phyloP scores from a whole-genome alignment of 2,797 vertebrate genomes.

The Nasua narica region DNA sequence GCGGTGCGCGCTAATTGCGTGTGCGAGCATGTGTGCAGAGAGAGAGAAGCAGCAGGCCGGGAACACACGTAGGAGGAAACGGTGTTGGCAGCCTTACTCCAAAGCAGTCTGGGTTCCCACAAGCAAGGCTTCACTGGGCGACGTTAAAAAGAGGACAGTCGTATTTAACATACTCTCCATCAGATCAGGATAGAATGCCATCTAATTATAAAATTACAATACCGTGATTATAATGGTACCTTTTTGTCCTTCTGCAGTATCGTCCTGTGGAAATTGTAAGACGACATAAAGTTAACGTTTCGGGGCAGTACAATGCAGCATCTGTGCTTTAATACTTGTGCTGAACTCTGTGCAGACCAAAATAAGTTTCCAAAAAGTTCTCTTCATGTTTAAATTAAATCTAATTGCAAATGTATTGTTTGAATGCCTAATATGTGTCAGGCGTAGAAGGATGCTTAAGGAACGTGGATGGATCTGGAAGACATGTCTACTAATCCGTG shows the following conservation, averaged over 20 bases:
- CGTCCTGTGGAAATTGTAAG: background rate
- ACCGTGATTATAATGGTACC: fast-evolving
- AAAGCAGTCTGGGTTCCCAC: background rate
- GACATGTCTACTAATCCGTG: background rate
- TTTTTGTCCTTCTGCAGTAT: background rate
- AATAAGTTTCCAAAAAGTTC: background rate
- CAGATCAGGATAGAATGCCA: too few relatives aligned
- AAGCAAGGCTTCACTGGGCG: background rate
- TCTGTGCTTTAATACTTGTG: background rate
- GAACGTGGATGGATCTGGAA: too few relatives aligned
- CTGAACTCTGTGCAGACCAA: background rate
- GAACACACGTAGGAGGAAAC: background rate
- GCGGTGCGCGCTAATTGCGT: background rate
- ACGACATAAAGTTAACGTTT: background rate
- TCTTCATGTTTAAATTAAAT: background rate
- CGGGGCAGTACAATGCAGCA: background rate
- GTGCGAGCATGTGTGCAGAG: background rate
- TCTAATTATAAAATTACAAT: background rate
- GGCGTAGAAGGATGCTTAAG: background rate
- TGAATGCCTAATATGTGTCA: fast-evolving
- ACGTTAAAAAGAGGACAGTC: background rate
- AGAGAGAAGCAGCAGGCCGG: background rate
- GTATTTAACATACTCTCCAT: fast-evolving
- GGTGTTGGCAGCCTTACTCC: too few relatives aligned
- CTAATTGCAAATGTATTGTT: background rate